phyloP scores from a whole-genome alignment of 2,113 vertebrate species.

The Scalopus aquaticus region DNA sequence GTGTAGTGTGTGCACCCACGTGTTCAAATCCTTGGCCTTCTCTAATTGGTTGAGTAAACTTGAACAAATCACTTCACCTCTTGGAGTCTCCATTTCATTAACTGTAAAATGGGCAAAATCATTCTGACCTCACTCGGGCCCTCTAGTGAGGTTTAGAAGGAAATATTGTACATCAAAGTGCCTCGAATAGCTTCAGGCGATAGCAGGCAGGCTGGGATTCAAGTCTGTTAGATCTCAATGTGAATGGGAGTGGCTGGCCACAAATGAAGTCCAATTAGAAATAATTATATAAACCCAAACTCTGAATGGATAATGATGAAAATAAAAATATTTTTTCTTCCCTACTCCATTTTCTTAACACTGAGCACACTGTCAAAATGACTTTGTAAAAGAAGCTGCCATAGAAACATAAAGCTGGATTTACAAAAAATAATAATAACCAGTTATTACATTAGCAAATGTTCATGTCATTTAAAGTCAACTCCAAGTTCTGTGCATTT shows the following conservation, averaged over 20 bases:
- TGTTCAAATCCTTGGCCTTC: neutral
- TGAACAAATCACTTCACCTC: neutral
- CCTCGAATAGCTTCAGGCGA: neutral
- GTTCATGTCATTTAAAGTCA: slow-evolving; percentile 37
- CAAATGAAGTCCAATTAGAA: slow-evolving; percentile 27
- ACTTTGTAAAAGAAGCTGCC: neutral
- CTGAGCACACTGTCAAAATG: neutral
- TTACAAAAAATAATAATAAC: slow-evolving; percentile 4
- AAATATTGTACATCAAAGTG: neutral
- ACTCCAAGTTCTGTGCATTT: neutral
- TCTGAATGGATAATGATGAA: slow-evolving; percentile 31
- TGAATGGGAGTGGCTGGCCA: neutral
- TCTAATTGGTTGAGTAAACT: slow-evolving; percentile 23
- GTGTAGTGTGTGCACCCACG: neutral
- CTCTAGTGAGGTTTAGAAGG: neutral
- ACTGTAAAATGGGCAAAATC: slow-evolving; percentile 38
- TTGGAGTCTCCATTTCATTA: neutral
- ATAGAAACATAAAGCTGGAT: neutral
- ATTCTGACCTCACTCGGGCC: neutral
- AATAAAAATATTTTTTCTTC: neutral
- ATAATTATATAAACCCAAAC: slow-evolving; percentile 8
- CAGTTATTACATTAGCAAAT: neutral
- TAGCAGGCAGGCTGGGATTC: neutral
- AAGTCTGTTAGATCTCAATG: neutral
- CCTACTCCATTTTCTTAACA: neutral